These are phyloP conservation scores for Ectemnius continuus DNA, from an alignment of 2,888 invertebrate species.

Conservation along the genomic window DNA sequence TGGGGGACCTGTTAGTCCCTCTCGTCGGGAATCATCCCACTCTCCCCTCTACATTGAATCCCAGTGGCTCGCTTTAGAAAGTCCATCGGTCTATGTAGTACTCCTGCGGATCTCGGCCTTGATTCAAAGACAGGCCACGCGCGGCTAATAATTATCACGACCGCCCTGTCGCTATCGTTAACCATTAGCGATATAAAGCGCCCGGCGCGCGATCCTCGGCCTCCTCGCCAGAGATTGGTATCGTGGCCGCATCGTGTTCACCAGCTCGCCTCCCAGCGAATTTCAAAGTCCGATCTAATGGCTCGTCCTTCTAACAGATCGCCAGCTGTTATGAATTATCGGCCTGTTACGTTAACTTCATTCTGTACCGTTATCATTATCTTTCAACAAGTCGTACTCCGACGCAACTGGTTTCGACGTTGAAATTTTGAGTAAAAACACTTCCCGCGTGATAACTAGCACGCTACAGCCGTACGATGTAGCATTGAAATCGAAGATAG, in stretches of 20 bases:
- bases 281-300: neutral
- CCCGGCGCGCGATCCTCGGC: slow-evolving; percentile 42
- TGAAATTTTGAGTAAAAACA: too few relatives aligned
- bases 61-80: slow-evolving; percentile 22
- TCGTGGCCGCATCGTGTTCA: slow-evolving; percentile 18
- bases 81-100: neutral
- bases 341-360: neutral
- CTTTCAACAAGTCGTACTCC: too few relatives aligned
- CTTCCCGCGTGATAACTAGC: too few relatives aligned
- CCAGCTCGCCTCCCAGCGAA: neutral
- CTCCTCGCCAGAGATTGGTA: slow-evolving; percentile 36
- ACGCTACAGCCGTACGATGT: too few relatives aligned
- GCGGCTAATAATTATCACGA: slow-evolving; percentile 56
- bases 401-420: too few relatives aligned
- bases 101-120: slow-evolving; percentile 42
- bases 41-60: slow-evolving; percentile 6
- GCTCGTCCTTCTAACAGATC: slow-evolving; percentile 8
- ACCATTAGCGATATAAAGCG: slow-evolving; percentile 49
- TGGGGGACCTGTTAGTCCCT: slow-evolving; percentile 10
- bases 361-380: too few relatives aligned
- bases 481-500: too few relatives aligned
- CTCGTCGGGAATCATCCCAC: slow-evolving; percentile 6
- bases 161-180: slow-evolving; percentile 39
- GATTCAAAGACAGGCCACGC: slow-evolving; percentile 49
- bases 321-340: slow-evolving; percentile 35